These are phyloP conservation scores for Sminthurides bifidus DNA, from an alignment of 1,140 invertebrate genomes.

Conservation along the genomic window DNA sequence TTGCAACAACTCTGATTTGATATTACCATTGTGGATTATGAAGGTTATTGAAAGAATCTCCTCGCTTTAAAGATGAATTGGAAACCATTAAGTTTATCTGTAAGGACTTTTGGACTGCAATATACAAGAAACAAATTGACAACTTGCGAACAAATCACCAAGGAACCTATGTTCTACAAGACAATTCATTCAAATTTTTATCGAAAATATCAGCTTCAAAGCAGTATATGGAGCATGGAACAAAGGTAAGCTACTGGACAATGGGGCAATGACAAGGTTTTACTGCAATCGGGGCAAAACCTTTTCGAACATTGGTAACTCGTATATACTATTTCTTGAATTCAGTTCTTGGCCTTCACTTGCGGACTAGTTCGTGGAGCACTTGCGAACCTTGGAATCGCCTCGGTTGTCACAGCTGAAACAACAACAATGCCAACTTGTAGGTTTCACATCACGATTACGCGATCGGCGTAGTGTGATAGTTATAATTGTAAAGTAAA, in stretches of 20 bases:
- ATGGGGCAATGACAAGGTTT: background rate
- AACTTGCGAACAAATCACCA: slow-evolving; percentile 98
- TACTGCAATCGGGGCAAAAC: background rate
- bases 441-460: slow-evolving; percentile 69
- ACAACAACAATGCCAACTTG: slow-evolving; percentile 80
- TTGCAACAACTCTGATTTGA: background rate
- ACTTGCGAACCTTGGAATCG: slow-evolving; percentile 84
- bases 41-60: slow-evolving; percentile 77
- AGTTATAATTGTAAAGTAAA: background rate
- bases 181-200: slow-evolving; percentile 85
- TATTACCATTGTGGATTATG: slow-evolving; percentile 20
- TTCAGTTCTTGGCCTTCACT: slow-evolving; percentile 81
- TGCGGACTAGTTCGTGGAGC: slow-evolving; percentile 91
- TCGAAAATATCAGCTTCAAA: slow-evolving; percentile 73
- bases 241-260: slow-evolving; percentile 47
- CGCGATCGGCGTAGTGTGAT: background rate
- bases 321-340: background rate
- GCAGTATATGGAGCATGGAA: slow-evolving; percentile 82
- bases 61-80: slow-evolving; percentile 91
- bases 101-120: slow-evolving; percentile 93
- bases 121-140: slow-evolving; percentile 97
- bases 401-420: slow-evolving; percentile 87
- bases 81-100: slow-evolving; percentile 99
- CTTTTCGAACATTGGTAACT: background rate
- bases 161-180: slow-evolving; percentile 95